Evolutionary conservation across 2,888 invertebrate genomes (phyloP).

Genomic region (Acheta domesticus): DNA sequence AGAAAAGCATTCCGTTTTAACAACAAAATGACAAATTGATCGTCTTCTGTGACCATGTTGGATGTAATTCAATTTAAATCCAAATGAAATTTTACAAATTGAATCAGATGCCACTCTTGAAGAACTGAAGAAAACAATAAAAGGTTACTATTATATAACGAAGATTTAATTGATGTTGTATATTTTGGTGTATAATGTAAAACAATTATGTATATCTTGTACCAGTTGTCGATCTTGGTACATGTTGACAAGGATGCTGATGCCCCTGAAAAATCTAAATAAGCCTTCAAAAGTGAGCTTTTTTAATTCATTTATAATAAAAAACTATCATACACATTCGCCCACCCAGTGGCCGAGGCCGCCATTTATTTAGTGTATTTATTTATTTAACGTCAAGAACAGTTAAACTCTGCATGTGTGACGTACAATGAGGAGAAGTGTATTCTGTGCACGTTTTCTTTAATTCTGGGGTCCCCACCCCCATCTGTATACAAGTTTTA

Average conservation of each 20-base stretch:
- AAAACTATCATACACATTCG: no score
- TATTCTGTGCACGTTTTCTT: no score
- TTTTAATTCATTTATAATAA: no score
- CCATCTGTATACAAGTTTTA: no score
- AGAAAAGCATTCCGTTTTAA: constrained; percentile 92
- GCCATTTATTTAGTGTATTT: no score
- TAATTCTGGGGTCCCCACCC: no score
- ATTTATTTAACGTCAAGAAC: no score
- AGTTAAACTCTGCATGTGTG: no score
- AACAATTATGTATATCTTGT: constrained; percentile 27
- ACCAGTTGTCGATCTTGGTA: constrained; percentile 86
- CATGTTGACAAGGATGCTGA: constrained; percentile 99
- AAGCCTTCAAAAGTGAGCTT: constrained; percentile 71
- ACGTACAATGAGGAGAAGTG: no score
- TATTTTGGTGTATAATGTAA: not conserved
- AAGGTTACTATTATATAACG: not conserved
- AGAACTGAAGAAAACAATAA: constrained; percentile 65
- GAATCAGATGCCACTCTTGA: constrained; percentile 87
- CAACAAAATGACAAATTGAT: constrained; percentile 95
- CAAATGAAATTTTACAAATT: constrained; percentile 86
- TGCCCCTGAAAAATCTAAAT: constrained; percentile 89
- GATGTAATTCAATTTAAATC: constrained; percentile 98
- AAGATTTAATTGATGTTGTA: not conserved
- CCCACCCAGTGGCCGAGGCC: no score
- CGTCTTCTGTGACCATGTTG: constrained; percentile 92